These are phyloP conservation scores for Drosophila conformis DNA, from an alignment of 2,888 invertebrate species.

Conservation along the genomic window DNA sequence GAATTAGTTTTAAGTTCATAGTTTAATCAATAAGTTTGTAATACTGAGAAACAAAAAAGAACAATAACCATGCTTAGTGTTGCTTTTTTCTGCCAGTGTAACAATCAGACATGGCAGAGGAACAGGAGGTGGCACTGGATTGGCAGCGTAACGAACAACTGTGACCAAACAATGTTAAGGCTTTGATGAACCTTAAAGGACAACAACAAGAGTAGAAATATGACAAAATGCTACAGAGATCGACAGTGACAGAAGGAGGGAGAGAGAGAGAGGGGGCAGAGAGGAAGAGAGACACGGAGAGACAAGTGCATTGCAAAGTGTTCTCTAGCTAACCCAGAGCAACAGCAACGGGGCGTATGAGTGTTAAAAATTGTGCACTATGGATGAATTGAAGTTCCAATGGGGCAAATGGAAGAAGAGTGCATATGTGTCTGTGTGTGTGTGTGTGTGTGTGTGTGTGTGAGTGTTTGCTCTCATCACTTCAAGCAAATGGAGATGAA, in stretches of 20 bases:
- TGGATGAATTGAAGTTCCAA: constrained; percentile 72
- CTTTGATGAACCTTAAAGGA: constrained; percentile 78
- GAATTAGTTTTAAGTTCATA: neutral
- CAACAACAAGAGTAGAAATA: constrained; percentile 62
- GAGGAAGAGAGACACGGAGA: constrained; percentile 11
- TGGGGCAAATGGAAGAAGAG: constrained; percentile 33
- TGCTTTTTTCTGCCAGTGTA: neutral
- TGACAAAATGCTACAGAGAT: constrained; percentile 62
- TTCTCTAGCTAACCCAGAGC: constrained; percentile 35
- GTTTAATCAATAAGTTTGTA: neutral
- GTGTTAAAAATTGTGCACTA: constrained; percentile 77
- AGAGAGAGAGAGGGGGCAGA: constrained; percentile 7
- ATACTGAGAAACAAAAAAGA: too few relatives aligned
- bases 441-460: constrained; percentile 9
- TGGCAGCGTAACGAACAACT: constrained; percentile 66
- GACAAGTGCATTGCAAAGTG: constrained; percentile 46
- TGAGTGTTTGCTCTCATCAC: constrained; percentile 58
- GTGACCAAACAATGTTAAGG: constrained; percentile 78
- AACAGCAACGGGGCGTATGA: constrained; percentile 69
- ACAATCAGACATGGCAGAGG: neutral
- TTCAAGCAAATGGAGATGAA: constrained; percentile 78
- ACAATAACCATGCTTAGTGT: neutral
- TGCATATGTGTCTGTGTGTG: constrained; percentile 17
- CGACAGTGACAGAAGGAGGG: constrained; percentile 1
- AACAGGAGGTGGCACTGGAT: constrained; percentile 19